A percentile compares a stretch with the other conserved stretches of the same genome.
Conservation (phyloP, 2,888 invertebrate species). For the Watsonalla cultraria region DNA sequence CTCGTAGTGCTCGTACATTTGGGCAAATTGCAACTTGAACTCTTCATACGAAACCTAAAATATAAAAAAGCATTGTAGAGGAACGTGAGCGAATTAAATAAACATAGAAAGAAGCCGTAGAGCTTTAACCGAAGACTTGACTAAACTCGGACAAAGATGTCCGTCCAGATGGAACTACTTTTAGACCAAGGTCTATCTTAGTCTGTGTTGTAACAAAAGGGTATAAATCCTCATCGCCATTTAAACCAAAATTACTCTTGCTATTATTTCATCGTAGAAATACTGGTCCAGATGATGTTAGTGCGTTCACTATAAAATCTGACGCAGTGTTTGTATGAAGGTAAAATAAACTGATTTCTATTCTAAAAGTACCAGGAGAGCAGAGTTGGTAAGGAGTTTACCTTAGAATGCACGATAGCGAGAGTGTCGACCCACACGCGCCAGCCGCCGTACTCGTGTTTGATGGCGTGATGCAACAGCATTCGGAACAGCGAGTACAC, state of each 20-base stretch:
- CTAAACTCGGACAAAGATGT: no score
- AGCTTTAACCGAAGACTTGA: no score
- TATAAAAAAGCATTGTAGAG: neutral
- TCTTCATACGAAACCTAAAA: slow-evolving; percentile 97
- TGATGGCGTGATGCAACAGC: slow-evolving; percentile 98
- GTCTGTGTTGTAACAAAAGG: no score
- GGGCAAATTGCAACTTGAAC: slow-evolving; percentile 97
- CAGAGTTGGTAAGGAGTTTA: slow-evolving; percentile 43
- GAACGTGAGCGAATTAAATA: no score
- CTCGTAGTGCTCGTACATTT: slow-evolving; percentile 98
- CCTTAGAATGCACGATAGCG: slow-evolving; percentile 99
- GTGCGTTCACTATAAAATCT: no score
- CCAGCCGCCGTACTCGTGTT: slow-evolving; percentile 99
- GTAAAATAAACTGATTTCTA: neutral
- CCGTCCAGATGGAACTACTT: no score
- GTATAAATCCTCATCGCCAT: neutral
- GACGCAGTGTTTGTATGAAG: neutral
- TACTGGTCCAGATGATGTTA: no score
- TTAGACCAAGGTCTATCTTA: neutral
- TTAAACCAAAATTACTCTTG: neutral
- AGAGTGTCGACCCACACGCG: slow-evolving; percentile 99
- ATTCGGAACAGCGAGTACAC: slow-evolving; percentile 98
- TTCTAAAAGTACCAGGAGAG: neutral
- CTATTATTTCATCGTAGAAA: neutral
- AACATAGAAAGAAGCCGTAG: no score